These are phyloP conservation scores for Spea multiplicata DNA, from an alignment of 2,113 vertebrate genomes.

Conservation along the genomic window DNA sequence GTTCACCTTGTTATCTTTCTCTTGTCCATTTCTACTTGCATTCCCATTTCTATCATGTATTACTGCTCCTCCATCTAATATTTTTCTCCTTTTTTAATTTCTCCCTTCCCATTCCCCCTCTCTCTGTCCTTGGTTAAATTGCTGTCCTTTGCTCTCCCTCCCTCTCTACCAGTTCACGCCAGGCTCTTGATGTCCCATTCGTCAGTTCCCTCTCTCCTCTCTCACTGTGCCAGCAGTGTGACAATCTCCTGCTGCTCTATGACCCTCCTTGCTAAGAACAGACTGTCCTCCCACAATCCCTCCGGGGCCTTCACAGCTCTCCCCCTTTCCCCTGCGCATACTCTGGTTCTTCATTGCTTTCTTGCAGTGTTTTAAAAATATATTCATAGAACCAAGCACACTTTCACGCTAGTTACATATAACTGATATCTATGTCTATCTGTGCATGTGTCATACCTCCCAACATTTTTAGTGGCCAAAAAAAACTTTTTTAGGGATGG, in stretches of 20 bases:
- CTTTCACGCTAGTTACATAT: too few species aligned
- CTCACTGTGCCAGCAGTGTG: constrained; percentile 39
- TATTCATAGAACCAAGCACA: background rate
- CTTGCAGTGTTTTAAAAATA: background rate
- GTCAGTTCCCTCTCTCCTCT: constrained; percentile 25
- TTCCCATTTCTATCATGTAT: background rate
- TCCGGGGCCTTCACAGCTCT: constrained; percentile 21
- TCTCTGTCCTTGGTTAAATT: constrained; percentile 14
- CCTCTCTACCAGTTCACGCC: constrained; percentile 23
- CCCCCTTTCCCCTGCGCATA: constrained; percentile 7
- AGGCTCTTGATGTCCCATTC: constrained; percentile 41
- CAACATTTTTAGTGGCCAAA: too few species aligned
- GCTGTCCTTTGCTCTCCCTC: constrained; percentile 15
- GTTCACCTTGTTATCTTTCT: background rate
- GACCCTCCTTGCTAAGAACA: constrained; percentile 44
- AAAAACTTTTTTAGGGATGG: too few species aligned
- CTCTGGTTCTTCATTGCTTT: background rate
- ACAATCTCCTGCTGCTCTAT: constrained; percentile 48
- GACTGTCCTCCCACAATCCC: constrained; percentile 46
- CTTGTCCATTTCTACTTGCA: background rate
- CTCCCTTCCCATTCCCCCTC: background rate
- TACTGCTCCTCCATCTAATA: background rate
- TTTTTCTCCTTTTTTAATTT: background rate
- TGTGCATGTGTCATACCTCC: too few species aligned
- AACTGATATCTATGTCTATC: too few species aligned